Percentiles rank a stretch among this genome's conserved stretches.
Evolutionary conservation across 2,113 vertebrate genomes (phyloP).

Genomic region (Chlorocebus sabaeus): DNA sequence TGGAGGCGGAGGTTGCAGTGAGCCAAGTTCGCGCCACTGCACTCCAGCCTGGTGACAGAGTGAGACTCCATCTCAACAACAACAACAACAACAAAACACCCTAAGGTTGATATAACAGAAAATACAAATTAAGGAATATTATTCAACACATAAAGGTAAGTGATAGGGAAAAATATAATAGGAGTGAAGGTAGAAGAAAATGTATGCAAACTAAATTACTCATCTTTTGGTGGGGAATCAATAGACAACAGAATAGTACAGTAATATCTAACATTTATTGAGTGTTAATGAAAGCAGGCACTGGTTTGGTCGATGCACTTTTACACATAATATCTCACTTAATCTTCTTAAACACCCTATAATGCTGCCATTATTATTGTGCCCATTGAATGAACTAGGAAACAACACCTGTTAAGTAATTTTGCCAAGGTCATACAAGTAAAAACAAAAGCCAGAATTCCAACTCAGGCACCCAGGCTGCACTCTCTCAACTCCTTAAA

Average conservation of each 20-base stretch:
- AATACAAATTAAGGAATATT: too few relatives aligned
- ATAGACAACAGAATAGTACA: neutral
- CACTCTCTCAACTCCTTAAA: neutral
- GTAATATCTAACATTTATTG: neutral
- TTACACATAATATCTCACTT: neutral
- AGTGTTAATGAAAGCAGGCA: too few relatives aligned
- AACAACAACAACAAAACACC: too few relatives aligned
- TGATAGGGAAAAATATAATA: accelerated
- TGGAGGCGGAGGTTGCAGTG: too few relatives aligned
- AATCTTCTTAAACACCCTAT: neutral
- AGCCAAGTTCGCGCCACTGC: too few relatives aligned
- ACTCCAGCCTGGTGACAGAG: too few relatives aligned
- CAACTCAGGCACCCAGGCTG: neutral
- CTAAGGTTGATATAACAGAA: too few relatives aligned
- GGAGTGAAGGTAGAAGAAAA: neutral
- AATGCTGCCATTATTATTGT: too few relatives aligned
- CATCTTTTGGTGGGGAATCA: neutral
- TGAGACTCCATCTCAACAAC: too few relatives aligned
- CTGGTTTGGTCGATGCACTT: neutral
- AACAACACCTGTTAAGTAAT: neutral
- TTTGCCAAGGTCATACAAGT: neutral
- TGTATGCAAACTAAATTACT: neutral
- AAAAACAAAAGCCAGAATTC: neutral
- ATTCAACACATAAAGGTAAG: neutral
- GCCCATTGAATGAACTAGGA: neutral